Conservation (phyloP, 2,888 invertebrate species). For the Tetanocera ferruginea region DNA sequence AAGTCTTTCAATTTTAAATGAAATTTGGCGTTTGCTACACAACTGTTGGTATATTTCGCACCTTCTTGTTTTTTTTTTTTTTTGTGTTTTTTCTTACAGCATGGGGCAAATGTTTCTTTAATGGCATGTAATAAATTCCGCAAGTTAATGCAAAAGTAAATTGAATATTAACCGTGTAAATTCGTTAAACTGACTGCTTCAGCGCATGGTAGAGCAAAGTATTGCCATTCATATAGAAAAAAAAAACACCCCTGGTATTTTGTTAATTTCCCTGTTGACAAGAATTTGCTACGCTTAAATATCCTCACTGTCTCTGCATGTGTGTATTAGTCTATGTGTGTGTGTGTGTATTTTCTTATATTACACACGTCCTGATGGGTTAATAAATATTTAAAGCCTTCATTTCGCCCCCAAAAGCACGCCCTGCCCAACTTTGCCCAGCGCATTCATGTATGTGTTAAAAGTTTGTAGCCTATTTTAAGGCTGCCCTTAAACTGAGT, state of each 20-base stretch:
- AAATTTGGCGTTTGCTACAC: neutral
- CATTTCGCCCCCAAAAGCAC: neutral
- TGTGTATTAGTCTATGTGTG: neutral
- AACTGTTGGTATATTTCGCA: neutral
- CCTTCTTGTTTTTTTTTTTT: neutral
- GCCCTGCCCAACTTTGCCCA: neutral
- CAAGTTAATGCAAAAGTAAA: slow-evolving; percentile 39
- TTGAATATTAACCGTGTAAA: slow-evolving; percentile 46
- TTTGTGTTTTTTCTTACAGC: neutral
- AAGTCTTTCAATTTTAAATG: slow-evolving; percentile 12
- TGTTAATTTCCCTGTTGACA: slow-evolving; percentile 46
- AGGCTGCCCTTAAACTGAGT: neutral
- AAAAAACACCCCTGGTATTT: slow-evolving; percentile 20
- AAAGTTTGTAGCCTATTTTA: slow-evolving; percentile 35
- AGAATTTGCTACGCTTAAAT: slow-evolving; percentile 41
- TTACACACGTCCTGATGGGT: slow-evolving; percentile 58
- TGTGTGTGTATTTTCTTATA: neutral
- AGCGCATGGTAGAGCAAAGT: neutral
- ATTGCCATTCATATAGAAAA: neutral
- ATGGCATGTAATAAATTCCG: slow-evolving; percentile 10
- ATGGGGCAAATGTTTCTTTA: neutral
- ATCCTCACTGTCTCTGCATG: neutral
- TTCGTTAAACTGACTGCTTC: slow-evolving; percentile 25
- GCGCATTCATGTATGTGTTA: neutral
- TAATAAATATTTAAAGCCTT: slow-evolving; percentile 65